Evolutionary conservation across 2,113 vertebrate genomes (phyloP).

Genomic region (Macroglossus sobrinus): DNA sequence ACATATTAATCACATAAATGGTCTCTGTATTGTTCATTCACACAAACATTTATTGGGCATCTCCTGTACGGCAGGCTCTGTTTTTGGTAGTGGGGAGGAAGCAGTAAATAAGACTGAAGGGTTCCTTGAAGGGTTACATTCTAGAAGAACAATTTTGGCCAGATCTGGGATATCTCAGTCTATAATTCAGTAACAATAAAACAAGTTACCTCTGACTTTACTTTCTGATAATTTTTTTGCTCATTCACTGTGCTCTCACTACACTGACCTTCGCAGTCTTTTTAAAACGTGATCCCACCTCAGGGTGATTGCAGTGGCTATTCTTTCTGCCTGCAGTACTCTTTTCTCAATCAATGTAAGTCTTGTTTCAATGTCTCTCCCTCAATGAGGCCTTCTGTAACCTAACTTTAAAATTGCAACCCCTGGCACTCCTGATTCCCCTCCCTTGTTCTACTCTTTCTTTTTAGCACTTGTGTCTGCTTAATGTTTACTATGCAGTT

Average conservation of each 20-base stretch:
- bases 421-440: constrained; percentile 9
- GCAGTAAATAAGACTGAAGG: constrained; percentile 20
- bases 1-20: neutral
- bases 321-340: neutral
- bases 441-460: neutral
- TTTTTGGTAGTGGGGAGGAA: neutral
- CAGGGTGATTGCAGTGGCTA: neutral
- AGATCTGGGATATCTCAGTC: neutral
- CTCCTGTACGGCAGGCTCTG: constrained; percentile 9
- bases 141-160: neutral
- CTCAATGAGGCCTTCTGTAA: neutral
- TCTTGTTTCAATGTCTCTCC: constrained; percentile 25
- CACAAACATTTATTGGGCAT: neutral
- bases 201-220: constrained; percentile 37
- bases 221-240: neutral
- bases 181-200: constrained; percentile 41
- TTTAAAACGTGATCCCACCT: neutral
- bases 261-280: neutral
- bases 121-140: constrained; percentile 26
- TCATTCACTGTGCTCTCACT: neutral
- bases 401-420: constrained; percentile 16
- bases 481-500: constrained; percentile 18
- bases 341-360: neutral
- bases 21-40: constrained; percentile 15
- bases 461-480: neutral